phyloP scores from a whole-genome alignment of 1,140 invertebrate genomes.

The Atopsyche davidsoni region DNA sequence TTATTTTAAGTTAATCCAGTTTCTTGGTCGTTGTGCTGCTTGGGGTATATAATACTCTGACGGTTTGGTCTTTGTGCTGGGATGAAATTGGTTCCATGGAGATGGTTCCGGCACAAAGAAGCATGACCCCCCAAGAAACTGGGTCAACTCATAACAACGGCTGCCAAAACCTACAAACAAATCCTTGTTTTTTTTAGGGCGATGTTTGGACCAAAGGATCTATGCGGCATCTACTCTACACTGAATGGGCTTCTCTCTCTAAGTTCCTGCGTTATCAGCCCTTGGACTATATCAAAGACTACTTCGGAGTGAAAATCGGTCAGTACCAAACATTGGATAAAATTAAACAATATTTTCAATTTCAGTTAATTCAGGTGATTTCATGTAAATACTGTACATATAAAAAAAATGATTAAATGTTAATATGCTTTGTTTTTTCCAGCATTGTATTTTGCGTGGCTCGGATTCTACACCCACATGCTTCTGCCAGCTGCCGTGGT shows the following conservation, averaged over 20 bases:
- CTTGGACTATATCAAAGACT: constrained; percentile 80
- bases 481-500: constrained; percentile 81
- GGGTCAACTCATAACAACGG: too few relatives aligned
- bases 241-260: constrained; percentile 77
- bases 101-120: too few relatives aligned
- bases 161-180: too few relatives aligned
- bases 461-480: constrained; percentile 95
- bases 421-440: not conserved
- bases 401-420: not conserved
- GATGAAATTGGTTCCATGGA: too few relatives aligned
- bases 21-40: too few relatives aligned
- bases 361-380: not conserved
- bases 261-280: constrained; percentile 84
- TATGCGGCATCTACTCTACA: constrained; percentile 71
- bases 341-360: not conserved
- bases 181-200: constrained; percentile 60
- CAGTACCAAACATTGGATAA: constrained; percentile 33
- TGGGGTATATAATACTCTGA: too few relatives aligned
- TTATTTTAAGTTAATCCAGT: too few relatives aligned
- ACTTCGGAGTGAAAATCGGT: constrained; percentile 95
- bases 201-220: constrained; percentile 61
- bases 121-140: too few relatives aligned
- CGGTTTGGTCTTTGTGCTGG: too few relatives aligned
- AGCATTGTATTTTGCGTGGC: constrained; percentile 93
- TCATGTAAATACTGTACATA: not conserved